phyloP scores from a whole-genome alignment of 2,888 invertebrate species.

The Himalopsyche kuldschensis region DNA sequence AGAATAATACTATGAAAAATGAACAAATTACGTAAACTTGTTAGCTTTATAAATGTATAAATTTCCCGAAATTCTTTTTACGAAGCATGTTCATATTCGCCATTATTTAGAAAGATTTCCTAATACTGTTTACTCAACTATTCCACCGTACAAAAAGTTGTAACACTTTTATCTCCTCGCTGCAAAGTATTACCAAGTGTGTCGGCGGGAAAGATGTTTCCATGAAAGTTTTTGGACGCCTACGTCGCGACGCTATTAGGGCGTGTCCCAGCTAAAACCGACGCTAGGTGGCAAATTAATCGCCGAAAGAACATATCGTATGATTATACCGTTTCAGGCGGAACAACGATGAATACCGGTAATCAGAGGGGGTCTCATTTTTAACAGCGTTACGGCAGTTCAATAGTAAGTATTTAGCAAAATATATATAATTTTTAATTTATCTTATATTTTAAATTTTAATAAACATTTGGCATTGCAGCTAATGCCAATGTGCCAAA shows the following conservation, averaged over 20 bases:
- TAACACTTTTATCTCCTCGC: not conserved
- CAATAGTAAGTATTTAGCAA: too few relatives aligned
- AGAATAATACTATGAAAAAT: too few relatives aligned
- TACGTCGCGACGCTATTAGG: not conserved
- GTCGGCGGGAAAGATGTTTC: not conserved
- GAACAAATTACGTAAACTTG: too few relatives aligned
- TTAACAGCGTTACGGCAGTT: too few relatives aligned
- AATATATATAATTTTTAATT: too few relatives aligned
- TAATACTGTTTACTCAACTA: not conserved
- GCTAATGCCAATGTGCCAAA: not conserved
- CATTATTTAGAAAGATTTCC: not conserved
- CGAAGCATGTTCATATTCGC: not conserved
- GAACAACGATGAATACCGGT: too few relatives aligned
- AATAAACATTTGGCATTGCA: not conserved
- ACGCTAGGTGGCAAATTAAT: too few relatives aligned
- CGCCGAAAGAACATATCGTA: too few relatives aligned
- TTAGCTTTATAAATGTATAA: too few relatives aligned
- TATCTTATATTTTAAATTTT: too few relatives aligned
- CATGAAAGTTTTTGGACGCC: not conserved
- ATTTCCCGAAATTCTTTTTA: not conserved
- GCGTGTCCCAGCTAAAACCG: not conserved
- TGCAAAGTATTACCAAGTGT: not conserved
- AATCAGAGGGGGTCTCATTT: too few relatives aligned
- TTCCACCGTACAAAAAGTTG: not conserved
- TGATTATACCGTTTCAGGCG: too few relatives aligned